Evolutionary conservation across 2,888 invertebrate genomes (phyloP).

Genomic region (Sphaerophoria taeniata): DNA sequence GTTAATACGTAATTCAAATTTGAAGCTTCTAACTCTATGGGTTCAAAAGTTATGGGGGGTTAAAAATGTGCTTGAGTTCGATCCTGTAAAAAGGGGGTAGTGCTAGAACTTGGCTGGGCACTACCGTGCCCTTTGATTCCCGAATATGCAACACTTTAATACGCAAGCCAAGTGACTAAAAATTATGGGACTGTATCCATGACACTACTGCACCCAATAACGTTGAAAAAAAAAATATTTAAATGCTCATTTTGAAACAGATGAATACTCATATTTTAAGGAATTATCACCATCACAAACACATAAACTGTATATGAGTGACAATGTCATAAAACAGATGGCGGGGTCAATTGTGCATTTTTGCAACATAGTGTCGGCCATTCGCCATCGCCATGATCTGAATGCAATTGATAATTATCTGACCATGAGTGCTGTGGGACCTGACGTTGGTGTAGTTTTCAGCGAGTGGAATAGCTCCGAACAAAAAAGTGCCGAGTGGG

Average conservation of each 20-base stretch:
- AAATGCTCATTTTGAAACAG: no score
- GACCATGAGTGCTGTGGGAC: constrained; percentile 8
- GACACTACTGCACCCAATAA: constrained; percentile 53
- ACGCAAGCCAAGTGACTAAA: constrained; percentile 67
- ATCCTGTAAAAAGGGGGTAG: no score
- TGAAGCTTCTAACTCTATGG: no score
- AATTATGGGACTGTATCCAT: constrained; percentile 55
- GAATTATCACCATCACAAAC: neutral
- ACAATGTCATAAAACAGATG: neutral
- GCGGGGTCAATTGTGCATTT: constrained; percentile 3
- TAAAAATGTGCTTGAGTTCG: no score
- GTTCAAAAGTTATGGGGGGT: no score
- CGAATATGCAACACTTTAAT: constrained; percentile 52
- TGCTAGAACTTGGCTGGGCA: no score
- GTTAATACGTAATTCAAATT: no score
- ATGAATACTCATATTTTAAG: constrained; percentile 10
- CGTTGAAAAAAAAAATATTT: neutral
- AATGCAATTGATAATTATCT: constrained; percentile 45
- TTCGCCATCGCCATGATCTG: constrained; percentile 2
- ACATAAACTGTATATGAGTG: neutral
- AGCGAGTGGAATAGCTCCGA: no score
- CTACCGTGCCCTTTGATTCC: no score
- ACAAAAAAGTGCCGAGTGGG: constrained; percentile 23
- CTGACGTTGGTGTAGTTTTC: constrained; percentile 49
- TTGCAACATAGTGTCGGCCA: constrained; percentile 23